Evolutionary conservation across 2,113 vertebrate species (phyloP).

Genomic region (Peromyscus polionotus): DNA sequence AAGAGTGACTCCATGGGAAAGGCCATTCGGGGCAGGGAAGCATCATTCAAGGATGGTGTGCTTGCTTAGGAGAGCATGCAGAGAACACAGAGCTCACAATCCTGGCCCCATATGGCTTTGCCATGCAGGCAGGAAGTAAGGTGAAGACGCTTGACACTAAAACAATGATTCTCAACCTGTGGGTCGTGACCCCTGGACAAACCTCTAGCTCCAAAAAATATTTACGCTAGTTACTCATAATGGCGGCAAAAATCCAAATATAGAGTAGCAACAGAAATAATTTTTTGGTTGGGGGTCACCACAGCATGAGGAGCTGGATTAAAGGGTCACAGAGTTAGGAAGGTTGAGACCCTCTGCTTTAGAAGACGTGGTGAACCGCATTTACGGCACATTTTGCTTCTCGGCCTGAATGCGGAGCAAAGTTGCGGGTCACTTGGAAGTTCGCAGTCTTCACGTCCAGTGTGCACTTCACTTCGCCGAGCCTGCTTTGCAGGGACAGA

Average conservation of each 20-base stretch:
- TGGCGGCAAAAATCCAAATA: not conserved
- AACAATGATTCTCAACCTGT: not conserved
- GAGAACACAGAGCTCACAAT: not conserved
- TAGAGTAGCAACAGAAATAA: not conserved
- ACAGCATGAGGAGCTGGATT: not conserved
- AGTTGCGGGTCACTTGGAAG: not conserved
- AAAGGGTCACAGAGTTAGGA: not conserved
- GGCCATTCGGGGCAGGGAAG: not conserved
- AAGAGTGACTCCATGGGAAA: conserved; percentile 17
- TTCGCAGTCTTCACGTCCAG: not conserved
- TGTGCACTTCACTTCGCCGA: rapidly evolving
- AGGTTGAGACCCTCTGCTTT: not conserved
- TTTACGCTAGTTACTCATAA: too few relatives aligned
- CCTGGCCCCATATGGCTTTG: not conserved
- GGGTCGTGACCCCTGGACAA: not conserved
- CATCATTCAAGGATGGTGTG: not conserved
- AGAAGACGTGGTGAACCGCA: not conserved
- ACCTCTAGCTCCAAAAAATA: not conserved
- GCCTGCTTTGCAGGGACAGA: not conserved
- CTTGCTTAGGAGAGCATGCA: not conserved
- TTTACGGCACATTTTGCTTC: not conserved
- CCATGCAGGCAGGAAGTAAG: not conserved
- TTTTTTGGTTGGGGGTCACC: not conserved
- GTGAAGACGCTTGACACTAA: not conserved
- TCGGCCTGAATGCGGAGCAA: not conserved